These are phyloP conservation scores for Keiferia lycopersicella DNA, from an alignment of 2,888 invertebrate species.

Conservation along the genomic window DNA sequence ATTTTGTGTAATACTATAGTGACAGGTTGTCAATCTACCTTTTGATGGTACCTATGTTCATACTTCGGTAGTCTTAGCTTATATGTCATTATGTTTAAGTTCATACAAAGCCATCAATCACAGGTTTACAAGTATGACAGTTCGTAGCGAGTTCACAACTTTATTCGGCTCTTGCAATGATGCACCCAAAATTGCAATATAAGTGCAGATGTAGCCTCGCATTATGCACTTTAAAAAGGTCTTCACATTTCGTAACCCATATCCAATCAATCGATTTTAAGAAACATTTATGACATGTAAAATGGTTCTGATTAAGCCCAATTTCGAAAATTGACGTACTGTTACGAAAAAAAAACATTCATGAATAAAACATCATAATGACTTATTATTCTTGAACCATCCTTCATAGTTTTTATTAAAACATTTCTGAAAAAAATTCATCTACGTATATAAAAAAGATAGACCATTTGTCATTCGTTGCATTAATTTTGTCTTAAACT, in stretches of 20 bases:
- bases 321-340: conserved; percentile 1
- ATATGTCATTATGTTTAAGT: neutral
- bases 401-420: too few relatives aligned
- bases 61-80: too few relatives aligned
- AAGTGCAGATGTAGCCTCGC: conserved; percentile 34
- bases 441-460: too few relatives aligned
- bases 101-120: conserved; percentile 26
- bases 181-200: conserved; percentile 44
- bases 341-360: neutral
- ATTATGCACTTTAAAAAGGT: conserved; percentile 44
- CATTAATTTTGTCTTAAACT: too few relatives aligned
- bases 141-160: conserved; percentile 39
- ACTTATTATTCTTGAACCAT: too few relatives aligned
- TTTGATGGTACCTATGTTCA: too few relatives aligned
- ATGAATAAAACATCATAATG: neutral
- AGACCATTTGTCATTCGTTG: too few relatives aligned
- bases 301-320: conserved; percentile 5
- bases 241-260: conserved; percentile 42
- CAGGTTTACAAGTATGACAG: conserved; percentile 33
- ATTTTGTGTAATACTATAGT: too few relatives aligned
- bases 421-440: too few relatives aligned
- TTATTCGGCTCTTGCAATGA: conserved; percentile 37
- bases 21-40: too few relatives aligned
- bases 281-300: conserved; percentile 30
- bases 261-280: conserved; percentile 44